Evolutionary conservation across 2,888 invertebrate species (phyloP).

Genomic region (Strigamia maritima): DNA sequence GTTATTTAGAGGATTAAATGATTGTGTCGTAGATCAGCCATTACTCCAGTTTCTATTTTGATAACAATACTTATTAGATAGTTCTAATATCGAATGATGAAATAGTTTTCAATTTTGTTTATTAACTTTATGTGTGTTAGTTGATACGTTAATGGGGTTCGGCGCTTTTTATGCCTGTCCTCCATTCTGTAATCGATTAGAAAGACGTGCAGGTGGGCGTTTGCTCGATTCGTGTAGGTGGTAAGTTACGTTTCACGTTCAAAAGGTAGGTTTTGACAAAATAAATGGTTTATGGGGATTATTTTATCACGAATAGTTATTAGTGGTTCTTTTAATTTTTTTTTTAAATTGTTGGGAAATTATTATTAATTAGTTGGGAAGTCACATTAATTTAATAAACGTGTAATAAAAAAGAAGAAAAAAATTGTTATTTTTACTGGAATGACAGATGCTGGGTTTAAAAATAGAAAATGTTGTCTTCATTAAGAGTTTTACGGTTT

Average conservation of each 20-base stretch:
- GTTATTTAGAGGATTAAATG: background rate
- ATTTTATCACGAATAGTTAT: too few relatives aligned
- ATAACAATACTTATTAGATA: background rate
- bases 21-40: background rate
- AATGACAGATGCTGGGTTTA: background rate
- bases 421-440: too few relatives aligned
- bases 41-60: background rate
- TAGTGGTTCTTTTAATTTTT: too few relatives aligned
- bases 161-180: background rate
- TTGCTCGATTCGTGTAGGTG: background rate
- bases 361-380: too few relatives aligned
- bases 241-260: background rate
- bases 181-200: background rate
- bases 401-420: too few relatives aligned
- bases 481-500: background rate
- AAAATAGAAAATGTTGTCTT: background rate
- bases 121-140: too few relatives aligned
- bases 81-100: too few relatives aligned
- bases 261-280: background rate
- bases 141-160: background rate
- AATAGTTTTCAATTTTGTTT: too few relatives aligned
- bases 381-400: too few relatives aligned
- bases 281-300: too few relatives aligned
- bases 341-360: too few relatives aligned
- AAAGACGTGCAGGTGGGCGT: constrained; percentile 19